Base-by-base conservation (phyloP, 2,888 invertebrate species). In the Papilio protenor region DNA sequence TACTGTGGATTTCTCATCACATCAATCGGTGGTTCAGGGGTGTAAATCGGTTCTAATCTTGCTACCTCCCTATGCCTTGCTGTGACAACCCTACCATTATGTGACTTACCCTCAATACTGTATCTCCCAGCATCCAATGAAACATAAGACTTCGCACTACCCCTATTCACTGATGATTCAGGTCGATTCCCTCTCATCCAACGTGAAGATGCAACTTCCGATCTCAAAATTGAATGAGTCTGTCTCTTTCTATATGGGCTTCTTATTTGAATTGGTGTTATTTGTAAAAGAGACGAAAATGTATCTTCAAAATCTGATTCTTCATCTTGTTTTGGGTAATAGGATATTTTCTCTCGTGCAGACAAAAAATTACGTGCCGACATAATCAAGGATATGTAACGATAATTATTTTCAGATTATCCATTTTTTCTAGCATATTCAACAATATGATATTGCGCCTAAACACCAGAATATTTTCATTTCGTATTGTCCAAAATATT, bases 91-190 rank as follows among this genome's bases (percentile, higher is more conserved):
- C 94, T 90, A 75, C 83, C 87, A 76, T 89, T 90, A 2, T 88
- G 79, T 21, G 88, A 81, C 74, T 87, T 87, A 74, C 87, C 90
- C 21, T 90, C 86, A 84, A 80, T 76, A 85, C 86, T 85, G 79
- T 87, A 91, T 83, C 90, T 93, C 77, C 88, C 91, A 75, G 90
- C 88, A 77, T 94, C 94, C 77, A 94, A 85, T 45, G 94, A 94
- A 80, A 92, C 91, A 82, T 92, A 94, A 52, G 94, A 94, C 82
- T 94, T 94, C 80, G 94, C 94, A 87, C 94, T 94, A 85, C 91
- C 92, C 82, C 94, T 91, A 84, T 92, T 91, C 4, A 90, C 81
- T 1, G 94, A 91, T 0, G 94, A 94, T 75, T 95, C 94, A 0
- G 94, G 94, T 79, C 94, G 87, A 0, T 88, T 87, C 70, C 87